Evolutionary conservation across 2,888 invertebrate species (phyloP), one percentile per base, ranked within the genome.

Genomic region (Clostera curtula): DNA sequence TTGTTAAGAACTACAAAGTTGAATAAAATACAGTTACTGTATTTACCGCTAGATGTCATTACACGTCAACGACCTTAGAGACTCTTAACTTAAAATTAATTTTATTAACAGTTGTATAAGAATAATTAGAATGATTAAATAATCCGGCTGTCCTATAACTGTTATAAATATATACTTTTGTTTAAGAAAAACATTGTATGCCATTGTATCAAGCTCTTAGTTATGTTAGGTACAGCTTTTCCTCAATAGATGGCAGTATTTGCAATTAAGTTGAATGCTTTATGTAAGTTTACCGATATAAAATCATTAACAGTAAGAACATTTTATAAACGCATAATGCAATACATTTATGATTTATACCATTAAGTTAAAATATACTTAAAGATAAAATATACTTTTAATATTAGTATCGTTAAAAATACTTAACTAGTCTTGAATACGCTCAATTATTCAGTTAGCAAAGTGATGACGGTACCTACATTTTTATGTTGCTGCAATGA

Each of bases 211-310:
- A 33, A 46, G 57, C 62, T 58, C 36, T 29, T 47, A 56, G 45
- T 42, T 56, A 43, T 66, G 60, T 60, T 57, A 56, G 55, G 57
- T 70, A 46, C 55, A 29, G 43, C 60, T 57, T 50, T 48, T 62
- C 20, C 28, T 34, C 62, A 37, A 47, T 40, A 74, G 75, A 68
- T 74, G 69, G 61, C 65, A 37, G 34, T 49, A 51, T 31, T 25
- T 37, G n/a, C 2, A 2, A 5, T 13, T 21, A 6, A 6, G 24
- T 27, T n/a, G n/a, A n/a, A n/a, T n/a, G n/a, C n/a, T n/a, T n/a
- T 13, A 12, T 27, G 16, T 27, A 12, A 25, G 12, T 25, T 14
- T 21, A 12, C 5, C 21, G 16, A 13, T 18, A 17, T 12, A 21
- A 26, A 21, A 29, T 6, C 4, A 24, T 22, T 25, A 29, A 33